Percentiles rank a stretch among this genome's conserved stretches.
Evolutionary conservation across 2,113 vertebrate species (phyloP).

Genomic region (Polypterus bichir): DNA sequence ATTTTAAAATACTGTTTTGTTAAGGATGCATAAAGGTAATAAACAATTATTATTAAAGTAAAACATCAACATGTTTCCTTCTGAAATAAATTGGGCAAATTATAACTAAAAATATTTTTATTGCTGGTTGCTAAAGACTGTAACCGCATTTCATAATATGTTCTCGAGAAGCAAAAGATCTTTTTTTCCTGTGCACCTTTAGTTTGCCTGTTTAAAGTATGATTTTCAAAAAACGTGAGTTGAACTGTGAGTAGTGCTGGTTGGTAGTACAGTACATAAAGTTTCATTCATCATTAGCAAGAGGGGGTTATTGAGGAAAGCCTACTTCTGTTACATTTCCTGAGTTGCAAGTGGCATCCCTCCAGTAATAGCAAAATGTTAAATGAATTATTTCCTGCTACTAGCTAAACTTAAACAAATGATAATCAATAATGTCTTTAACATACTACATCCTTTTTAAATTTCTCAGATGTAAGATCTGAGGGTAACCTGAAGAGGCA

Average conservation of each 20-base stretch:
- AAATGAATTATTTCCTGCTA: constrained; percentile 83
- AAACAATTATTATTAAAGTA: too few species aligned
- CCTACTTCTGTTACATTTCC: constrained; percentile 67
- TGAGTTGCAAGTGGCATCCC: constrained; percentile 68
- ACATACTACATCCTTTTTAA: constrained; percentile 8
- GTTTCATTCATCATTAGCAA: constrained; percentile 84
- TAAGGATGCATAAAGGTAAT: too few species aligned
- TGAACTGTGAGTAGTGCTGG: too few species aligned
- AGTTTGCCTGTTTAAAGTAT: constrained; percentile 64
- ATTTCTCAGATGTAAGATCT: too few species aligned
- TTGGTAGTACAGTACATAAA: constrained; percentile 55
- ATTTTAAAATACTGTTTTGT: too few species aligned
- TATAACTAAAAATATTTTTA: too few species aligned
- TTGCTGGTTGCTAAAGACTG: too few species aligned
- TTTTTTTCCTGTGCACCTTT: constrained; percentile 37
- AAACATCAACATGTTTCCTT: too few species aligned
- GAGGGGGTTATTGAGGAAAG: constrained; percentile 66
- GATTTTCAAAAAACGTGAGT: constrained; percentile 6
- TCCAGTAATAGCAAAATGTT: constrained; percentile 73
- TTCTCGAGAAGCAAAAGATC: constrained; percentile 20
- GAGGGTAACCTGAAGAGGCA: too few species aligned
- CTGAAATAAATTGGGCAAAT: too few species aligned
- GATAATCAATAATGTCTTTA: constrained; percentile 51
- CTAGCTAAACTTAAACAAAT: constrained; percentile 54
- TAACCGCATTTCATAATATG: too few species aligned